These are phyloP conservation scores for Epinotia brunnichana DNA, from an alignment of 2,888 invertebrate species.

Conservation along the genomic window DNA sequence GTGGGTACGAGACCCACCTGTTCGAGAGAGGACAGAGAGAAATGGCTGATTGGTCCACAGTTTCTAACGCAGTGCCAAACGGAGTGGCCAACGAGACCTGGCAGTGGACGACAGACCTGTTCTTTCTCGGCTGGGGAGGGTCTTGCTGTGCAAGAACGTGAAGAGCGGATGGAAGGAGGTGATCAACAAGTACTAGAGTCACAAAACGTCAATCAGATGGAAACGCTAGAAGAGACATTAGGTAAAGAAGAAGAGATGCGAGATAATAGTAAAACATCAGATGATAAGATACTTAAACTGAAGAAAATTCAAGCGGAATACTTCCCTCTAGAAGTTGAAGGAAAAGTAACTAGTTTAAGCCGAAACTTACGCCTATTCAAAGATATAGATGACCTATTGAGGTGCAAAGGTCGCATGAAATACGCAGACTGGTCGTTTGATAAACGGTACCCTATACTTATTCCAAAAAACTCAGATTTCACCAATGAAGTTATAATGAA, in stretches of 20 bases:
- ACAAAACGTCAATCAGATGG: not conserved
- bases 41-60: not conserved
- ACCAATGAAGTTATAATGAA: not conserved
- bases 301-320: constrained; percentile 1
- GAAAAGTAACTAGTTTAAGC: not conserved
- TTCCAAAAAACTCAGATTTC: not conserved
- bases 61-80: not conserved
- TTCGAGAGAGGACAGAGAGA: not conserved
- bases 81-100: no score
- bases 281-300: not conserved
- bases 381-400: not conserved
- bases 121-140: not conserved
- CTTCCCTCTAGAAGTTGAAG: not conserved
- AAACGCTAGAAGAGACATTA: not conserved
- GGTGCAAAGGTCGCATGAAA: constrained; percentile 6
- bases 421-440: constrained; percentile 2
- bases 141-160: not conserved
- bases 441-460: not conserved
- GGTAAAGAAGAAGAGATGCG: not conserved
- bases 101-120: no score
- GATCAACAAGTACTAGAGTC: not conserved
- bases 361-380: not conserved
- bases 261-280: not conserved
- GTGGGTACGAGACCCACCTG: not conserved
- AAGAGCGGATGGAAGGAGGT: not conserved